Evolutionary conservation across 2,888 invertebrate genomes (phyloP).

Genomic region (Arge pagana): DNA sequence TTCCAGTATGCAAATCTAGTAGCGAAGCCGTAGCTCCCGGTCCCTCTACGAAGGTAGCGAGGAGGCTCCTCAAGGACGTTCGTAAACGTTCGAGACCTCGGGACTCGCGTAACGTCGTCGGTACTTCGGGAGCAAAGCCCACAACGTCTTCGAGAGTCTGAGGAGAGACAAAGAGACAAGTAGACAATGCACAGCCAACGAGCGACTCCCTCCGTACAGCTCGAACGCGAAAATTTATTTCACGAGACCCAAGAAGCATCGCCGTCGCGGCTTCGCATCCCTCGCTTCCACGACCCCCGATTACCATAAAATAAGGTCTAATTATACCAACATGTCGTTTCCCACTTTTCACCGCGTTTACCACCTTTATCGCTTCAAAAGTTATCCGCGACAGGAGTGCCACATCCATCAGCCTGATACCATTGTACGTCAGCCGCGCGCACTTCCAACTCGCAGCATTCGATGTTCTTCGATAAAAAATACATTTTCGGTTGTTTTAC

Average conservation of each 20-base stretch:
- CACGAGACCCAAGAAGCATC: slow-evolving; percentile 18
- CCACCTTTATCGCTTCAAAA: too few relatives aligned
- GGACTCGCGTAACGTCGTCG: too few relatives aligned
- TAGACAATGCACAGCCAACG: slow-evolving; percentile 21
- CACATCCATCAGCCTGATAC: too few relatives aligned
- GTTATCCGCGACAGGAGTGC: too few relatives aligned
- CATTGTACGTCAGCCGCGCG: too few relatives aligned
- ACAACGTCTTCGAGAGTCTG: slow-evolving; percentile 9
- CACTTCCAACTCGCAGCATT: too few relatives aligned
- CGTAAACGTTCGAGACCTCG: slow-evolving; percentile 5
- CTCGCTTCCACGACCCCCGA: slow-evolving; percentile 23
- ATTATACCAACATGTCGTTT: slow-evolving; percentile 22
- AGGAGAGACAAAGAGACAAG: slow-evolving; percentile 21
- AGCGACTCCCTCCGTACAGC: slow-evolving; percentile 19
- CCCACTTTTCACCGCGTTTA: too few relatives aligned
- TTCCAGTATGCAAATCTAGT: slow-evolving; percentile 20
- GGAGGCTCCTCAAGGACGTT: slow-evolving; percentile 8
- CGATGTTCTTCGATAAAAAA: too few relatives aligned
- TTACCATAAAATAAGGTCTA: slow-evolving; percentile 29
- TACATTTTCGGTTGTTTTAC: too few relatives aligned
- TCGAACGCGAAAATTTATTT: slow-evolving; percentile 25
- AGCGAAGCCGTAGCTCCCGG: slow-evolving; percentile 12
- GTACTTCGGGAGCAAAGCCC: slow-evolving; percentile 13
- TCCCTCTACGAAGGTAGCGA: slow-evolving; percentile 7
- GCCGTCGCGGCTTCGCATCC: too few relatives aligned